Conservation (phyloP, 2,888 invertebrate genomes). For the Tupiocoris notatus region DNA sequence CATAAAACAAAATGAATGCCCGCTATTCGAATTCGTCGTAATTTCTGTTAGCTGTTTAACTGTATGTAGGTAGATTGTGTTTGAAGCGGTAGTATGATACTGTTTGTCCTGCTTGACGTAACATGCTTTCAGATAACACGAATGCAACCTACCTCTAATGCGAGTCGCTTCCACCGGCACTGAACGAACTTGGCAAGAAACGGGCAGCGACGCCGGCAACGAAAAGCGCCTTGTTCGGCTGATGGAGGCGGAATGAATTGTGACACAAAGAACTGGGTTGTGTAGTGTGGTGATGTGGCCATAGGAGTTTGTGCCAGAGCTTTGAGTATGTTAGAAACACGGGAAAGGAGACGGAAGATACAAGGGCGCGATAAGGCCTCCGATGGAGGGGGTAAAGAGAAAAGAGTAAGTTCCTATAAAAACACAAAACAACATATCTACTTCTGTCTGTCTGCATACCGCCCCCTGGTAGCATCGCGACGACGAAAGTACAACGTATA, state of each 20-base stretch:
- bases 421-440: constrained; percentile 44
- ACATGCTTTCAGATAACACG: no score
- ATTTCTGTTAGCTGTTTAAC: no score
- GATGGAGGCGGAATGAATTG: constrained; percentile 38
- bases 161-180: neutral
- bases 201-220: neutral
- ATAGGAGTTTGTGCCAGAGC: neutral
- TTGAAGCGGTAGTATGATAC: no score
- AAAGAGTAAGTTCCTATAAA: constrained; percentile 43
- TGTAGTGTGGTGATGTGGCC: constrained; percentile 18
- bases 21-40: no score
- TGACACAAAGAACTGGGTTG: constrained; percentile 25
- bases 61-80: no score
- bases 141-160: no score
- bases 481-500: no score
- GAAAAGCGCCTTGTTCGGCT: constrained; percentile 28
- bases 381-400: constrained; percentile 22
- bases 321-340: constrained; percentile 26
- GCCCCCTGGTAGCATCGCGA: neutral
- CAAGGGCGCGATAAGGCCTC: no score
- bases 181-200: neutral
- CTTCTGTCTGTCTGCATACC: constrained; percentile 40
- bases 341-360: constrained; percentile 22
- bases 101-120: no score
- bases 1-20: no score